Percentiles rank a stretch among this genome's conserved stretches.
phyloP scores from a whole-genome alignment of 2,888 invertebrate genomes.

The Tipula confusa region DNA sequence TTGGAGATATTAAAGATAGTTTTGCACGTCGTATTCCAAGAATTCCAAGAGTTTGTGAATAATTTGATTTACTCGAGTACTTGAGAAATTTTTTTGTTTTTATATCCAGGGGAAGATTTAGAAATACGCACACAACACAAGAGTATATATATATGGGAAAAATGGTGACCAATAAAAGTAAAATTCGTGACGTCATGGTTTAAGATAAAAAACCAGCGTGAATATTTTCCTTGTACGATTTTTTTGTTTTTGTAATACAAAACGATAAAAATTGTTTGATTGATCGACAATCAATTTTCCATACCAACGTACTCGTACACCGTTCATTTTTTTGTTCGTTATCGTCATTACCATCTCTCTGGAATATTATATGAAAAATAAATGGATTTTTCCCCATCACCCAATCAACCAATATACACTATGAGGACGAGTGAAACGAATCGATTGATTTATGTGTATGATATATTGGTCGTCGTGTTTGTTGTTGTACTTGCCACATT shows the following conservation, averaged over 20 bases:
- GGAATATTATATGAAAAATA: not conserved
- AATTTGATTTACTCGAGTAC: no score
- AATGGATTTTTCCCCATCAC: not conserved
- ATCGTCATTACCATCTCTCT: not conserved
- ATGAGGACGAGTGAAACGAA: not conserved
- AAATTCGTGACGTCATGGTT: not conserved
- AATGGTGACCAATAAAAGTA: not conserved
- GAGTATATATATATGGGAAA: not conserved
- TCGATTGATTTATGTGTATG: not conserved
- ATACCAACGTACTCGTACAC: not conserved
- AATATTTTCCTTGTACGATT: not conserved
- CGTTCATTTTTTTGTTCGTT: not conserved
- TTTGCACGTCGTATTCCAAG: no score
- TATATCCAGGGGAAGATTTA: not conserved
- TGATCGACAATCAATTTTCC: conserved; percentile 6
- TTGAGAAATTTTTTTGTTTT: not conserved
- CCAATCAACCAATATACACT: not conserved
- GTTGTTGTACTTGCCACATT: not conserved
- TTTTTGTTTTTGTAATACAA: not conserved
- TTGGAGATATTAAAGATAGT: no score
- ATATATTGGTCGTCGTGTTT: no score
- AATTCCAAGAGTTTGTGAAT: no score
- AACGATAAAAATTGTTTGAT: not conserved
- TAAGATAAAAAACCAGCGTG: not conserved
- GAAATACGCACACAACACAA: not conserved